Conservation (phyloP, 2,113 vertebrate genomes). For the Paracanthobrama guichenoti region DNA sequence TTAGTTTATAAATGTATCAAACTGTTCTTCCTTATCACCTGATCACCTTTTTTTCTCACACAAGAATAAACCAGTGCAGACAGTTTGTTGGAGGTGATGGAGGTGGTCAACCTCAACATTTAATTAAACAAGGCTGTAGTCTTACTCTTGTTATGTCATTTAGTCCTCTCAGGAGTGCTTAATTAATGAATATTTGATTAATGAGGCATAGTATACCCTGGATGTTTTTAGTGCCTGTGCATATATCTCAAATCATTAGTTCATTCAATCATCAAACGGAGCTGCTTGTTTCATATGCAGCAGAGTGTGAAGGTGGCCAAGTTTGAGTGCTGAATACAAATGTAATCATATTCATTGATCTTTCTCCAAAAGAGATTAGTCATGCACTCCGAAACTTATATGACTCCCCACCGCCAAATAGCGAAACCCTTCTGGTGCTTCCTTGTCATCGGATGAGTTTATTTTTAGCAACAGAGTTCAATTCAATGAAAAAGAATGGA, state of each 20-base stretch:
- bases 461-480: constrained; percentile 2
- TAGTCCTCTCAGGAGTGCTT: constrained; percentile 8
- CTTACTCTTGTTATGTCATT: constrained; percentile 23
- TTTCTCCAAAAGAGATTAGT: neutral
- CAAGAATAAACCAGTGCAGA: neutral
- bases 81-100: neutral
- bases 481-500: constrained; percentile 1
- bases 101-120: neutral
- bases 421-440: neutral
- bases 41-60: neutral
- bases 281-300: neutral
- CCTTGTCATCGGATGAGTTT: neutral
- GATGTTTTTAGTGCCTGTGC: constrained; percentile 10
- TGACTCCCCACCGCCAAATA: neutral
- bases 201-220: constrained; percentile 13
- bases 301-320: neutral
- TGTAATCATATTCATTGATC: neutral
- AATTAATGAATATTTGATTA: constrained; percentile 37
- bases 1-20: neutral
- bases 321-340: neutral
- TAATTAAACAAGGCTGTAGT: neutral
- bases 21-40: neutral
- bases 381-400: neutral
- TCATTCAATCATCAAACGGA: constrained; percentile 6
- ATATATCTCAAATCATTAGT: neutral